Evolutionary conservation across 2,888 invertebrate genomes (phyloP), one percentile per base, ranked within the genome.

Genomic region (Watsonalla binaria): DNA sequence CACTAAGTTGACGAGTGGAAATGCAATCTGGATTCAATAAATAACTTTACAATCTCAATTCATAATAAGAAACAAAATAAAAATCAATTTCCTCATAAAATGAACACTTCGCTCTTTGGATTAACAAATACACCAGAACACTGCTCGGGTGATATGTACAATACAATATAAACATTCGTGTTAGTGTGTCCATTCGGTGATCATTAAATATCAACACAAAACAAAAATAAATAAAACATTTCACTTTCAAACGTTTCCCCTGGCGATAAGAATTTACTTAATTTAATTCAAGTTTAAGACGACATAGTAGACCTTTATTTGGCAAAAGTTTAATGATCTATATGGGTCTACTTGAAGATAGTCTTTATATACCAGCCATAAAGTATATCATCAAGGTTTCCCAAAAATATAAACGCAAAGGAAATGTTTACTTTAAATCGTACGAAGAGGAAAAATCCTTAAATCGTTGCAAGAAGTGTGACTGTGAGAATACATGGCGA

Each of bases 81-180:
- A 75, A 74, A 77, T 72, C 66, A 76, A 76, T 77, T 75, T 63
- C 66, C 9, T 8, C 42, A 42, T 74, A 74, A 82, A 82, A 85
- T 86, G 90, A 90, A 90, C 90, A 90, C 90, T 88, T 83, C 76
- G 75, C 70, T 90, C 90, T 90, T 90, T 90, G 90, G 90, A 80
- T 76, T 76, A 72, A 79, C 80, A 69, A 65, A 78, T 77, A 80
- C 65, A 72, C 66, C 71, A 68, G 74, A 78, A 80, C 79, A 80
- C 77, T 65, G 75, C 66, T 67, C 58, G 64, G 65, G 54, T 73
- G 54, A 14, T 13, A 37, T 49, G 15, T 55, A 60, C 57, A 66
- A 56, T 57, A 61, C 56, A 60, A 61, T 53, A 46, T 52, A 2
- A 54, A 53, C 53, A 49, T 47, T 0, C 51, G 48, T 34, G 49